phyloP scores from a whole-genome alignment of 2,113 vertebrate species.

The Rhabdomys dilectus region DNA sequence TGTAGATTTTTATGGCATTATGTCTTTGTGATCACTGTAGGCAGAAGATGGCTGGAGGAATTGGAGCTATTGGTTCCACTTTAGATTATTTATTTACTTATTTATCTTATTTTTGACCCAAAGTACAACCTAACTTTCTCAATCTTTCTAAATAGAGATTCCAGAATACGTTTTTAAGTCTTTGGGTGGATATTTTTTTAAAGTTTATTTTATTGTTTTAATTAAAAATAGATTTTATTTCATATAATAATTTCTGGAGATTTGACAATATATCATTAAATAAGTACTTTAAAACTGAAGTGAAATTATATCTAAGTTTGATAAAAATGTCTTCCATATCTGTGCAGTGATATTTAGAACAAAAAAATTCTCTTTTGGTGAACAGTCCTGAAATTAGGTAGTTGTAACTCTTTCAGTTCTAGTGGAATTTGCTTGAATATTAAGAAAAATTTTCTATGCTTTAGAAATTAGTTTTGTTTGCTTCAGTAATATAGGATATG shows the following conservation, averaged over 20 bases:
- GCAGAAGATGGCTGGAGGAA: background rate
- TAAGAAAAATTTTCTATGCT: background rate
- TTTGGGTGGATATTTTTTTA: no score
- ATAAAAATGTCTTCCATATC: background rate
- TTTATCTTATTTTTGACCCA: no score
- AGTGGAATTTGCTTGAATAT: background rate
- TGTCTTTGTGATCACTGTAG: background rate
- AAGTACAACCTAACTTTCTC: background rate
- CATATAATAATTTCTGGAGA: background rate
- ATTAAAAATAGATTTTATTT: background rate
- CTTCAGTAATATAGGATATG: background rate
- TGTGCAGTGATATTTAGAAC: background rate
- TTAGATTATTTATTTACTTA: background rate
- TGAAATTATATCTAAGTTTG: background rate
- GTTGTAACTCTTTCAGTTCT: background rate
- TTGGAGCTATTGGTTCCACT: fast-evolving
- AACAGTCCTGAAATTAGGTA: background rate
- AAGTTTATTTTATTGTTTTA: background rate
- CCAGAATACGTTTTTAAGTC: background rate
- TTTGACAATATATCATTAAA: background rate
- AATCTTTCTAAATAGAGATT: background rate
- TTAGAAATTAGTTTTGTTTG: background rate
- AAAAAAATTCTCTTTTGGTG: background rate
- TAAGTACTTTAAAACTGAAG: background rate
- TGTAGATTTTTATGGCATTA: background rate